A percentile compares a stretch with the other conserved stretches of the same genome.
Evolutionary conservation across 2,888 invertebrate genomes (phyloP).

Genomic region (Limnephilus lunatus): DNA sequence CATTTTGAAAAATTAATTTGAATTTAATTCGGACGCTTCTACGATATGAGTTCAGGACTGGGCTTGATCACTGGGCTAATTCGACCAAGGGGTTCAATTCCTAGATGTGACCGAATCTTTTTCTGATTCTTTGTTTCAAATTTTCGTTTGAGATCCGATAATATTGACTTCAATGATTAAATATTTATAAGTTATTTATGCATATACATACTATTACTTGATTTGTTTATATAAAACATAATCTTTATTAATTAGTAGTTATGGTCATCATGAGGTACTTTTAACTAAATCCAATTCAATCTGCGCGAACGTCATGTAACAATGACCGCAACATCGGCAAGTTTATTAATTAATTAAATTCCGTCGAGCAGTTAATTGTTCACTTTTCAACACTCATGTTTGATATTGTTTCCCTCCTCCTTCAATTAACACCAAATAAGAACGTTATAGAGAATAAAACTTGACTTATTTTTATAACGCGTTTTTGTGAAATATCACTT

Average conservation of each 20-base stretch:
- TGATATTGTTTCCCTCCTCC: neutral
- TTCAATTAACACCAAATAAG: neutral
- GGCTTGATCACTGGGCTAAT: too few species aligned
- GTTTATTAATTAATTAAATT: neutral
- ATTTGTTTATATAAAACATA: too few species aligned
- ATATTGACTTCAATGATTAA: too few species aligned
- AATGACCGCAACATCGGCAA: neutral
- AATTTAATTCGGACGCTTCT: neutral
- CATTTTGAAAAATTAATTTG: too few species aligned
- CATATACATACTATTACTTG: too few species aligned
- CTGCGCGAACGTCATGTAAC: neutral
- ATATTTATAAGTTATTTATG: too few species aligned
- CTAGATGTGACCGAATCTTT: too few species aligned
- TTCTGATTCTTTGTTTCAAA: too few species aligned
- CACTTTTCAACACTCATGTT: neutral
- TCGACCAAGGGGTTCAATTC: too few species aligned
- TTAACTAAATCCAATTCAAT: neutral
- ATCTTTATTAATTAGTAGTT: too few species aligned
- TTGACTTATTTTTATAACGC: neutral
- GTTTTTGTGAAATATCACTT: neutral
- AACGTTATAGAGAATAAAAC: neutral
- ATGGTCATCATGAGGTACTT: too few species aligned
- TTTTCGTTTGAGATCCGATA: too few species aligned
- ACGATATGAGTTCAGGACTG: neutral
- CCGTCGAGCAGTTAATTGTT: neutral